Evolutionary conservation across 2,888 invertebrate genomes (phyloP), one percentile per base, ranked within the genome.

Genomic region (Tineola bisselliella): DNA sequence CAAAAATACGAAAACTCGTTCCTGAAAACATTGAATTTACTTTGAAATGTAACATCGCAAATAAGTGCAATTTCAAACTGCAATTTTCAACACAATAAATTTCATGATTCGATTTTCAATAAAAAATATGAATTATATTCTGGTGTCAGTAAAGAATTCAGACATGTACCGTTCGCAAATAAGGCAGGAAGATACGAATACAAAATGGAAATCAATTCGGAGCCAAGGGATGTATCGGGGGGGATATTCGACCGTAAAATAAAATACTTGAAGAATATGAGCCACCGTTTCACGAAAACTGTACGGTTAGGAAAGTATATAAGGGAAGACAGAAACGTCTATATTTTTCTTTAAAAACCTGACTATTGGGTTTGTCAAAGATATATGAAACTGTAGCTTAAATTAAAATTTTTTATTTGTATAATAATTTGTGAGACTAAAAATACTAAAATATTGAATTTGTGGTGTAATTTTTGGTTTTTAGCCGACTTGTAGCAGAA

Each of bases 151-250:
- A 25, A 25, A 25, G 25, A 25, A 25, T 44, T 15, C 13, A 52
- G n/a, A 52, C 38, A 38, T 38, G 56, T 56, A 56, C 25, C 25
- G 18, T 58, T 38, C n/a, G 38, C 38, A 38, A 38, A 38, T 38
- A 38, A 15, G 15, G 33, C 12, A 31, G 31, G 17, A 13, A 33
- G 33, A 58, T 30, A n/a, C 19, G 19, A 10, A 19, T 17, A 33
- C 31, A 31, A 38, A 59, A 59, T 59, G 59, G 59, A 60, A 60
- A 60, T 60, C 60, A 44, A 60, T 60, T 60, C 44, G 2, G 60
- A 19, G 48, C 25, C 13, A 44, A 48, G 60, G 30, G 30, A 44
- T 12, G 48, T 44, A 60, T 44, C 60, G 60, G 60, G 18, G 38
- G 38, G 60, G 44, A 60, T 44, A 44, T 60, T 60, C 48, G 60